phyloP scores from a whole-genome alignment of 2,113 vertebrate genomes.

The Oncorhynchus mykiss region DNA sequence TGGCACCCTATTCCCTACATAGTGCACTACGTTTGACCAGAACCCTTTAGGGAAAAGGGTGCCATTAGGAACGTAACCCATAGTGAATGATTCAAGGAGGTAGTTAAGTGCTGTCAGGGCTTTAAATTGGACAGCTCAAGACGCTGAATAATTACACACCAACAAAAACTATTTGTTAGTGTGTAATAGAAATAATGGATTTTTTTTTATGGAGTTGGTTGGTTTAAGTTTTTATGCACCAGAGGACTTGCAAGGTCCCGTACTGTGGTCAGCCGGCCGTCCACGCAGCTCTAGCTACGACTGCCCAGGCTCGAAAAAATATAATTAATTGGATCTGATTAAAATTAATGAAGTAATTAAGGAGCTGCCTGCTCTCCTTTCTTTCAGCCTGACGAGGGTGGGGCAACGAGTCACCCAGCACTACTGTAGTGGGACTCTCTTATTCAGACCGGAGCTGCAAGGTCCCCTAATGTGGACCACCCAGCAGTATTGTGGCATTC shows the following conservation, averaged over 20 bases:
- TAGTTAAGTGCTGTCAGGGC: constrained; percentile 58
- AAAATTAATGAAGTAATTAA: constrained; percentile 81
- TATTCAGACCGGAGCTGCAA: too few relatives aligned
- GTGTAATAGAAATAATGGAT: constrained; percentile 67
- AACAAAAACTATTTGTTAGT: constrained; percentile 67
- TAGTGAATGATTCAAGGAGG: constrained; percentile 31
- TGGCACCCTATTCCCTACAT: too few relatives aligned
- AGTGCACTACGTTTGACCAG: too few relatives aligned
- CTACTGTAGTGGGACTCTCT: too few relatives aligned
- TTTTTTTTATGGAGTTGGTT: constrained; percentile 56
- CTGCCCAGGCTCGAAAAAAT: constrained; percentile 55
- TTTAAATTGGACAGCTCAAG: constrained; percentile 50
- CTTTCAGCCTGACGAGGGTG: too few relatives aligned
- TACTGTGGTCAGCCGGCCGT: constrained; percentile 36
- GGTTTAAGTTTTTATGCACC: constrained; percentile 43
- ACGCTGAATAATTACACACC: constrained; percentile 65
- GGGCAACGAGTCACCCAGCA: too few relatives aligned
- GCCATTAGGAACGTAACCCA: neutral
- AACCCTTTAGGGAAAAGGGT: too few relatives aligned
- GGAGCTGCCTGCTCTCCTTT: constrained; percentile 59
- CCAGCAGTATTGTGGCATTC: too few relatives aligned
- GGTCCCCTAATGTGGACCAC: too few relatives aligned
- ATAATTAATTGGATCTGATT: constrained; percentile 80
- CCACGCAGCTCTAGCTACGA: constrained; percentile 45
- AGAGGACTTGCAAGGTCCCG: constrained; percentile 69